Conservation (phyloP, 2,888 invertebrate genomes). For the Rutpela maculata region DNA sequence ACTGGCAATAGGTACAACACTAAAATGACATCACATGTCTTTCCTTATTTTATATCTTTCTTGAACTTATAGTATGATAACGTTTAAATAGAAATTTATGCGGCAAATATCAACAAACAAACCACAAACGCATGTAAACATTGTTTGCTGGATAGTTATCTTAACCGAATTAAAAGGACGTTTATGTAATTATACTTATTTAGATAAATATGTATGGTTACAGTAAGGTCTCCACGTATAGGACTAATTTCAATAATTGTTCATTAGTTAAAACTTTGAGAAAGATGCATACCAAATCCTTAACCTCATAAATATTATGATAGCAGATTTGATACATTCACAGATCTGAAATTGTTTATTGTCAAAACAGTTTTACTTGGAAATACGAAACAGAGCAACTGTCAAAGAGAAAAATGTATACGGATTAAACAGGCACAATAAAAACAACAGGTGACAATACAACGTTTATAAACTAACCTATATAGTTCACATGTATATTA, state of each 20-base stretch:
- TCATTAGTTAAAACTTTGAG: background rate
- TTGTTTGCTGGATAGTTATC: background rate
- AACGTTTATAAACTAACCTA: slow-evolving; percentile 59
- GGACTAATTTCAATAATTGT: background rate
- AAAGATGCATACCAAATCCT: background rate
- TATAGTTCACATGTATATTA: slow-evolving; percentile 59
- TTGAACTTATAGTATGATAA: background rate
- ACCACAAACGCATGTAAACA: background rate
- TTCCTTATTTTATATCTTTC: background rate
- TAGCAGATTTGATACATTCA: background rate
- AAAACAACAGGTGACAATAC: slow-evolving; percentile 57
- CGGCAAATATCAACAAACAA: background rate
- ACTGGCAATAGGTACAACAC: background rate
- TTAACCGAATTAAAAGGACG: too few relatives aligned
- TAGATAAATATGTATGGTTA: background rate
- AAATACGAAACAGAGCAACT: background rate
- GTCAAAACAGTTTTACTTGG: background rate
- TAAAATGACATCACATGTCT: background rate
- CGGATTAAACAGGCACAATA: slow-evolving; percentile 33
- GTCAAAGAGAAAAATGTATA: slow-evolving; percentile 13
- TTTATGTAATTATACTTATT: too few relatives aligned
- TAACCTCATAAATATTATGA: background rate
- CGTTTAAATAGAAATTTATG: background rate
- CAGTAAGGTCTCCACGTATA: background rate
- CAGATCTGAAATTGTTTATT: background rate